phyloP scores from a whole-genome alignment of 2,797 vertebrate species.

The Cercopithecus diana region DNA sequence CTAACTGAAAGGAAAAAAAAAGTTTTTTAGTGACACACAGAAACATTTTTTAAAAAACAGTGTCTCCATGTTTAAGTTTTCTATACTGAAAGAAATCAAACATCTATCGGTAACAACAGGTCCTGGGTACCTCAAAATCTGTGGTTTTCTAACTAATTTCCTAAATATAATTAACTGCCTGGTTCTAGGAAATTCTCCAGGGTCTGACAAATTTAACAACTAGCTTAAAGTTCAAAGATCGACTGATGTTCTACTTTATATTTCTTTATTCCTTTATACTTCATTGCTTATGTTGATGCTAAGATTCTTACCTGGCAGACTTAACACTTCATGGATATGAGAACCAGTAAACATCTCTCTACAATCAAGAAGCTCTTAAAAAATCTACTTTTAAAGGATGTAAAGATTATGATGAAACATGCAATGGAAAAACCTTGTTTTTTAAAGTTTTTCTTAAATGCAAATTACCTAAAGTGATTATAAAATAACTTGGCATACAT shows the following conservation, averaged over 20 bases:
- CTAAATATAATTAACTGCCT: background rate
- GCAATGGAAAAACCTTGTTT: background rate
- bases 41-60: background rate
- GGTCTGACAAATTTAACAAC: background rate
- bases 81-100: conserved; percentile 34
- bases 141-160: background rate
- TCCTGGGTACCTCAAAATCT: background rate
- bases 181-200: background rate
- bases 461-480: conserved; percentile 38
- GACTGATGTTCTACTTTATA: background rate
- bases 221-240: background rate
- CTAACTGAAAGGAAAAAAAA: background rate
- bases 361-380: background rate
- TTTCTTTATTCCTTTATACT: background rate
- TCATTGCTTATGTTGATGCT: background rate
- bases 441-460: conserved; percentile 8
- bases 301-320: background rate
- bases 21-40: background rate
- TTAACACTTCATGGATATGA: background rate
- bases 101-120: background rate
- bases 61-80: background rate
- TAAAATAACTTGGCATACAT: conserved; percentile 12
- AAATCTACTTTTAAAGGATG: background rate
- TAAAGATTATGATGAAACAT: background rate
- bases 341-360: background rate